Evolutionary conservation across 2,113 vertebrate genomes (phyloP), one percentile per base, ranked within the genome.

Genomic region (Tragelaphus scriptus): DNA sequence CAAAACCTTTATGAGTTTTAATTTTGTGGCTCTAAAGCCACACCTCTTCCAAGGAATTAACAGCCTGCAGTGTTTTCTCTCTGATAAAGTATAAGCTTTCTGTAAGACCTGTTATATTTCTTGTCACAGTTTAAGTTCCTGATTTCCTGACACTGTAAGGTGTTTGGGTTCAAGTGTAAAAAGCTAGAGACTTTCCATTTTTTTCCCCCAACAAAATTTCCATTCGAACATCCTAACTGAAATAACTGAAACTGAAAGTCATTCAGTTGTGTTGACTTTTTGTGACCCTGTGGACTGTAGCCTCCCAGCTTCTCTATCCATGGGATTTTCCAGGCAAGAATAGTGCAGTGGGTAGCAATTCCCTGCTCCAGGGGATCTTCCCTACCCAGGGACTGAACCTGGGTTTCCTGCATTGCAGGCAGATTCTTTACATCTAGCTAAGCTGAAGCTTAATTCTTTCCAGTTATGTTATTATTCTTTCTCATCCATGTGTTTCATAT

Each of bases 91-190:
- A 58, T 55, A 59, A 5, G 40, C 10, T 49, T 97, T 94, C 79
- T 97, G 91, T 96, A 87, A 14, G 47, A 49, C 55, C 40, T 23
- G 53, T 93, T 97, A 9, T 85, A 81, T 91, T 96, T 95, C 71
- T 94, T 2, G 21, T 96, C 91, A 88, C 79, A 97, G 36, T 95
- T 79, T 98, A 87, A 96, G 80, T 97, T 98, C 51, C 81, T 91
- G 68, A 58, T 82, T 97, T 79, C 77, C 71, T 96, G 88, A 65
- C 58, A 93, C 47, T 68, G 7, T 88, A 79, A 92, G 56, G 56
- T 47, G 3, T 0, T 59, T 92, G 58, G 59, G 87, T 88, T 93
- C 94, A 95, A 85, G 71, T 97, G 58, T 80, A 91, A 81, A 91
- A 92, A 49, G 65, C 75, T 96, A 94, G 91, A 97, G 91, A 84